Evolutionary conservation across 2,113 vertebrate genomes (phyloP).

Genomic region (Halichoeres trimaculatus): DNA sequence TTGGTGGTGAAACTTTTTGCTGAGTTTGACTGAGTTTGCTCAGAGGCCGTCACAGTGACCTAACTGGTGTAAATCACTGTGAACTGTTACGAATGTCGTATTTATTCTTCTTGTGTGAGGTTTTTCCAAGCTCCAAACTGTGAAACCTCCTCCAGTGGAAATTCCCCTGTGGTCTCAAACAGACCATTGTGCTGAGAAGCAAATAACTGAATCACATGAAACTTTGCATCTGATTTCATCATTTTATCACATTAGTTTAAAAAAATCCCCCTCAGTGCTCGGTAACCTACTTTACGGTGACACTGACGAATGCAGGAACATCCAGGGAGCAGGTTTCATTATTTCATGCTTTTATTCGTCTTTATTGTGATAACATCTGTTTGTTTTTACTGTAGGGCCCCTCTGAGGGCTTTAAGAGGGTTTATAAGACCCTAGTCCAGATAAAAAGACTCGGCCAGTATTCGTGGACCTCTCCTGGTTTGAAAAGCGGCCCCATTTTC

Average conservation of each 20-base stretch:
- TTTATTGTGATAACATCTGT: not conserved
- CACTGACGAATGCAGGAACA: constrained; percentile 35
- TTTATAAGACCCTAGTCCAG: not conserved
- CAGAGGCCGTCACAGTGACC: no score
- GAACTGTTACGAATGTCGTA: no score
- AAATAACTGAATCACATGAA: not conserved
- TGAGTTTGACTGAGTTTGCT: no score
- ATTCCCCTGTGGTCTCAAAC: not conserved
- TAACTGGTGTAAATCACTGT: no score
- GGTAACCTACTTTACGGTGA: constrained; percentile 19
- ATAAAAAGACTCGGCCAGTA: constrained; percentile 28
- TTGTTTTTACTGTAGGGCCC: not conserved
- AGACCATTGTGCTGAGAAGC: not conserved
- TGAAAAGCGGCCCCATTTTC: constrained; percentile 74
- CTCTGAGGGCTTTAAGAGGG: not conserved
- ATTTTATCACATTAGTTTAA: not conserved
- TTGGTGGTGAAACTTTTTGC: no score
- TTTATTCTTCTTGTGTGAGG: not conserved
- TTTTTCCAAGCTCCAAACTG: not conserved
- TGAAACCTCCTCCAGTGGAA: not conserved
- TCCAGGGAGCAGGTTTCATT: constrained; percentile 11
- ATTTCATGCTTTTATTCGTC: no score
- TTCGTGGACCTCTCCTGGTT: constrained; percentile 50
- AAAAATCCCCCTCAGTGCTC: not conserved
- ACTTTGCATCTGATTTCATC: constrained; percentile 26